phyloP scores from a whole-genome alignment of 2,113 vertebrate genomes.

The Dendrocopos noguchii region DNA sequence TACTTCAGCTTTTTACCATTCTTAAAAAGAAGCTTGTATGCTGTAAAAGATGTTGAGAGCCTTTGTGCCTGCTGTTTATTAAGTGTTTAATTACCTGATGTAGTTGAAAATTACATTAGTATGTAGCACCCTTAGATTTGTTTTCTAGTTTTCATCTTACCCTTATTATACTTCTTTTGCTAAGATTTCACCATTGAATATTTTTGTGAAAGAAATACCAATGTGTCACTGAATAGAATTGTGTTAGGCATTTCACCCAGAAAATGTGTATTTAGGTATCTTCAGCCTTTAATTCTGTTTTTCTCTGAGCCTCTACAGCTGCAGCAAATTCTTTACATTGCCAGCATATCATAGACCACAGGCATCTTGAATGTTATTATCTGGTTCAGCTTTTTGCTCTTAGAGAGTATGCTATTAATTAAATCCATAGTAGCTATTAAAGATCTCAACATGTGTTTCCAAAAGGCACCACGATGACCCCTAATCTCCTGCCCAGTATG shows the following conservation, averaged over 20 bases:
- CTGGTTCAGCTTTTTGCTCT: neutral
- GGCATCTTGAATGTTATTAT: neutral
- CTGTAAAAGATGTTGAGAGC: neutral
- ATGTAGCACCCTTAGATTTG: neutral
- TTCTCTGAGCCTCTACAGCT: neutral
- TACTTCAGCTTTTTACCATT: neutral
- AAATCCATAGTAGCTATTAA: neutral
- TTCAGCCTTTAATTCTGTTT: neutral
- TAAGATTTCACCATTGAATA: neutral
- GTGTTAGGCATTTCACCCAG: neutral
- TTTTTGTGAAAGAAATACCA: neutral
- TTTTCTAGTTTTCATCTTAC: neutral
- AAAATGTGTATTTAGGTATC: neutral
- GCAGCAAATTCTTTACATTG: neutral
- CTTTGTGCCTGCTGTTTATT: neutral
- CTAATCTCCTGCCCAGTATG: neutral
- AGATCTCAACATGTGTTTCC: neutral
- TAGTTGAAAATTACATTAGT: constrained; percentile 4
- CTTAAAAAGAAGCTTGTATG: constrained; percentile 10
- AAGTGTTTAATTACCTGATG: constrained; percentile 37
- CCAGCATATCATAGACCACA: neutral
- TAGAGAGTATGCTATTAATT: neutral
- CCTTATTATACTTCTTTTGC: neutral
- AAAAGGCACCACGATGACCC: neutral
- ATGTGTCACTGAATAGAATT: neutral